A percentile compares a stretch with the other conserved stretches of the same genome.
Evolutionary conservation across 2,888 invertebrate species (phyloP).

Genomic region (Rhagium mordax): DNA sequence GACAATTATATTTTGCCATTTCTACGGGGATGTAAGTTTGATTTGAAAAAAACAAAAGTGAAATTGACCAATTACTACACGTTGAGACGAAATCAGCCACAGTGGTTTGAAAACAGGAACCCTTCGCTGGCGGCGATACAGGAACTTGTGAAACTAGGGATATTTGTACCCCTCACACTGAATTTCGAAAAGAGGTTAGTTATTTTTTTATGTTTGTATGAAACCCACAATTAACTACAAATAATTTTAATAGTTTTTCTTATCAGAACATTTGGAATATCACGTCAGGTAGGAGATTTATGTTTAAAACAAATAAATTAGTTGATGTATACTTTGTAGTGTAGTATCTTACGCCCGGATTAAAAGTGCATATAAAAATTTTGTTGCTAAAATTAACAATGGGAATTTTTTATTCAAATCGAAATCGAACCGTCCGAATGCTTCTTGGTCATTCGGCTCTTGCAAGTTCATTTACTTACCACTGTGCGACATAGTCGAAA

Average conservation of each 20-base stretch:
- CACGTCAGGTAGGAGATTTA: no score
- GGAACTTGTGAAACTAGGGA: constrained; percentile 72
- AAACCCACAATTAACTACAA: background rate
- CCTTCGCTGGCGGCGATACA: constrained; percentile 73
- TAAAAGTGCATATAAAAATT: no score
- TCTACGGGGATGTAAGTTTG: constrained; percentile 75
- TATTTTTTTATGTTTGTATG: constrained; percentile 39
- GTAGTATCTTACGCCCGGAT: no score
- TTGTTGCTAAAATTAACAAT: no score
- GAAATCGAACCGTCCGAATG: no score
- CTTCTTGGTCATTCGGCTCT: no score
- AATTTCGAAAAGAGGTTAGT: constrained; percentile 70
- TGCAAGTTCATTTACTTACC: no score
- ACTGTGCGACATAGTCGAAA: no score
- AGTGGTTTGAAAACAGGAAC: constrained; percentile 76
- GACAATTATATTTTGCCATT: constrained; percentile 72
- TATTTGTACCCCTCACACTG: constrained; percentile 73
- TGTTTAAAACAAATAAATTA: no score
- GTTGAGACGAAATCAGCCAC: constrained; percentile 71
- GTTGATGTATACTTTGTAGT: no score
- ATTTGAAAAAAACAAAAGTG: constrained; percentile 72
- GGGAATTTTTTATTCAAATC: no score
- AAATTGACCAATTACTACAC: constrained; percentile 74
- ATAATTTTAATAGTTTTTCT: background rate
- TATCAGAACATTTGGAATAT: no score